Evolutionary conservation across 2,888 invertebrate species (phyloP).

Genomic region (Bimastos eiseni): DNA sequence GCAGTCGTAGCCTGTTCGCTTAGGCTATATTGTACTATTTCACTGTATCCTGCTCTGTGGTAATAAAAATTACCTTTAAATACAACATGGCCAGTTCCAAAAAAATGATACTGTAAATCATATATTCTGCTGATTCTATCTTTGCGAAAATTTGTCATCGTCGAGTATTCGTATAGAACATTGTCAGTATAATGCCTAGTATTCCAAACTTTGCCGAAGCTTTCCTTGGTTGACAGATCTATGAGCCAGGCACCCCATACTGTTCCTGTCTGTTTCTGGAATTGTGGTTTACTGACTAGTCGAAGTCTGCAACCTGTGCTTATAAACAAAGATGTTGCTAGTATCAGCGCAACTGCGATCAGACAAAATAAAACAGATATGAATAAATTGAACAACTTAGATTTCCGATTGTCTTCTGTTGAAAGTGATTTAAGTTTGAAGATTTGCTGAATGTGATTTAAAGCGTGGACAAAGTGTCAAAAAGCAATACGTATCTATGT

Average conservation of each 20-base stretch:
- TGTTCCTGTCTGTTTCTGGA: slow-evolving; percentile 77
- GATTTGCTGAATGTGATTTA: too few species aligned
- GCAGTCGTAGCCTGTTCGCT: slow-evolving; percentile 41
- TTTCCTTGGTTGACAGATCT: slow-evolving; percentile 71
- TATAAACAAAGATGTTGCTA: not conserved
- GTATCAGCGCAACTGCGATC: not conserved
- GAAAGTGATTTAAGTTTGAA: too few species aligned
- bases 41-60: slow-evolving; percentile 57
- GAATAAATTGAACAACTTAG: too few species aligned
- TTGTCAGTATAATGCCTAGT: slow-evolving; percentile 77
- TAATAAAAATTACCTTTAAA: slow-evolving; percentile 94
- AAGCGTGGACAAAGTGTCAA: too few species aligned
- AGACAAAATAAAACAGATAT: not conserved
- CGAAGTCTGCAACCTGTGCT: slow-evolving; percentile 42
- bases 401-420: too few species aligned
- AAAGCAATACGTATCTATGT: too few species aligned
- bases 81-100: slow-evolving; percentile 94
- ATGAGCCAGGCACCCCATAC: slow-evolving; percentile 82
- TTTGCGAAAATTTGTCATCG: slow-evolving; percentile 51
- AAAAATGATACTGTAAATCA: slow-evolving; percentile 60
- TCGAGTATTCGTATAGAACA: slow-evolving; percentile 72
- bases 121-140: slow-evolving; percentile 50
- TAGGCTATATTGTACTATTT: slow-evolving; percentile 54
- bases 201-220: slow-evolving; percentile 75
- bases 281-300: slow-evolving; percentile 83